These are phyloP conservation scores for Pelobates cultripes DNA, from an alignment of 2,797 vertebrate genomes.

Conservation along the genomic window DNA sequence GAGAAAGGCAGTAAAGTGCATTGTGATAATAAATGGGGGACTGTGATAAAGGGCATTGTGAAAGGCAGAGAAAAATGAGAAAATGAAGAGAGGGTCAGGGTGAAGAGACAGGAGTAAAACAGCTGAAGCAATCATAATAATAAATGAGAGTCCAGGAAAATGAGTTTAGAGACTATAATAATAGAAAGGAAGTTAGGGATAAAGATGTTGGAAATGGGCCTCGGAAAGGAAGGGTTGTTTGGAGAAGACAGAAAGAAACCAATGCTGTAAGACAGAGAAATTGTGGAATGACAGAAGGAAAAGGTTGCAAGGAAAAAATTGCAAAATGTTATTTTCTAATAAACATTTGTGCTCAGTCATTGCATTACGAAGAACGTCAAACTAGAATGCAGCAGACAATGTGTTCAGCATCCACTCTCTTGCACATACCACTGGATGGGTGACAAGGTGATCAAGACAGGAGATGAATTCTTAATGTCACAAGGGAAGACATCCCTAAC, in stretches of 20 bases:
- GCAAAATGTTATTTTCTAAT: background rate
- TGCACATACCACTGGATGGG: background rate
- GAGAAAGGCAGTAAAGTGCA: too few species aligned
- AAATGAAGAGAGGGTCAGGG: background rate
- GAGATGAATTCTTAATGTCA: constrained; percentile 27
- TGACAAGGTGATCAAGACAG: background rate
- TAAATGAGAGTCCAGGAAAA: too few species aligned
- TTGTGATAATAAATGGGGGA: too few species aligned
- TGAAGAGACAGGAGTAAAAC: background rate
- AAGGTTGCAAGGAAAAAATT: background rate
- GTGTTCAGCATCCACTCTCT: background rate
- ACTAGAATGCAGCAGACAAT: background rate
- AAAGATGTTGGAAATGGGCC: background rate
- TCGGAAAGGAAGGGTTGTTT: background rate
- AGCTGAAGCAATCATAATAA: background rate
- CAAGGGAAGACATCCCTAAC: background rate
- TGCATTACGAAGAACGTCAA: background rate
- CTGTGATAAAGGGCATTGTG: background rate
- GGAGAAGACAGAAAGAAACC: background rate
- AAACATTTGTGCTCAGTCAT: background rate
- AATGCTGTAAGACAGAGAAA: too few species aligned
- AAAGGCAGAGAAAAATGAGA: background rate
- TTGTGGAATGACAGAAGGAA: background rate
- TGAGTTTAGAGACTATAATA: too few species aligned
- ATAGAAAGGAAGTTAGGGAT: background rate